These are phyloP conservation scores for Pangasius mekongensis DNA, from an alignment of 2,797 vertebrate species.

Conservation along the genomic window DNA sequence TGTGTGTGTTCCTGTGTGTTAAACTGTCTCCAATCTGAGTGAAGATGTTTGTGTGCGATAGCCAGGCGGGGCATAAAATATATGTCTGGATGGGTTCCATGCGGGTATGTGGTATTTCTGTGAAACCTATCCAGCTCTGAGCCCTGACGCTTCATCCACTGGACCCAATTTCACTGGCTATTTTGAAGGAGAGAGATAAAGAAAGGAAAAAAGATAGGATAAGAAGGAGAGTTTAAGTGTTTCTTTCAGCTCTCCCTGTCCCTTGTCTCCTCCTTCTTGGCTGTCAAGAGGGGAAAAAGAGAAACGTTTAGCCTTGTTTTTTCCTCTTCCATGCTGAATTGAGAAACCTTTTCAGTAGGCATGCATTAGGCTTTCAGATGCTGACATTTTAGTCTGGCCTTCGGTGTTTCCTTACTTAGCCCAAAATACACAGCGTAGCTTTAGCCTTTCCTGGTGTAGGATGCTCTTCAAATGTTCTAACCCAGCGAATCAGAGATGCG, in stretches of 20 bases:
- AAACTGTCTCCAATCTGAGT: conserved; percentile 37
- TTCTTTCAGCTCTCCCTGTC: conserved; percentile 42
- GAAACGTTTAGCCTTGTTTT: conserved; percentile 46
- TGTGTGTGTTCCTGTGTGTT: neutral
- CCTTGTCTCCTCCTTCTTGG: conserved; percentile 31
- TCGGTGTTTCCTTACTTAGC: conserved; percentile 42
- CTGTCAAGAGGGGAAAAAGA: conserved; percentile 34
- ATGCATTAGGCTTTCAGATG: conserved; percentile 44
- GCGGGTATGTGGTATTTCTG: conserved; percentile 26
- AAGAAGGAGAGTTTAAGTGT: conserved; percentile 35
- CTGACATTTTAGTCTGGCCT: conserved; percentile 47
- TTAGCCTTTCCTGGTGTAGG: conserved; percentile 10
- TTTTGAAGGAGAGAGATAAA: conserved; percentile 22
- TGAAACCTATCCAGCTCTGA: conserved; percentile 27
- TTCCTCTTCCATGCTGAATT: conserved; percentile 14
- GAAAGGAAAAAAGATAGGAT: conserved; percentile 2
- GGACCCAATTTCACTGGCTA: conserved; percentile 27
- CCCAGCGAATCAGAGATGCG: neutral
- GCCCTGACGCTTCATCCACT: neutral
- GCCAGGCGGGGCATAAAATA: conserved; percentile 36
- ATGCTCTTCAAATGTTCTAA: conserved; percentile 10
- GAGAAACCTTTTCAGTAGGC: conserved; percentile 50
- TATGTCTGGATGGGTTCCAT: conserved; percentile 7
- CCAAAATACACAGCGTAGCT: conserved; percentile 38
- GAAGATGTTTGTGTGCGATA: conserved; percentile 39